phyloP scores from a whole-genome alignment of 1,140 invertebrate genomes.

The Scaptomyza graminum region DNA sequence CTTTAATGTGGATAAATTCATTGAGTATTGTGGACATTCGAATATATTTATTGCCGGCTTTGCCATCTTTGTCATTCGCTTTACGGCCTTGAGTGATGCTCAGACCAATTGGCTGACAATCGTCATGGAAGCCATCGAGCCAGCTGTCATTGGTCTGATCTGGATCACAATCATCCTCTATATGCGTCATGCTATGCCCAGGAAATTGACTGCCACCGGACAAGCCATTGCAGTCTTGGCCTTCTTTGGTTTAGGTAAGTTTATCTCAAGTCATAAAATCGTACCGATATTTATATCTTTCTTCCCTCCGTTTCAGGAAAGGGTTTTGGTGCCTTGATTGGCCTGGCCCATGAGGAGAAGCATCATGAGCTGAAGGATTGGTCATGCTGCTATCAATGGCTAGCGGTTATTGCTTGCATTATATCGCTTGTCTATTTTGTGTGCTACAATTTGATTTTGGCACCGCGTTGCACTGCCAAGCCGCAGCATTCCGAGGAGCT shows the following conservation, averaged over 20 bases:
- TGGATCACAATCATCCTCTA: constrained; percentile 93
- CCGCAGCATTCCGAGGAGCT: constrained; percentile 85
- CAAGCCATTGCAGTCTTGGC: constrained; percentile 92
- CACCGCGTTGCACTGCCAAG: constrained; percentile 88
- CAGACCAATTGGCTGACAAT: constrained; percentile 87
- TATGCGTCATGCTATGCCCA: constrained; percentile 91
- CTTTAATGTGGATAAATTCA: constrained; percentile 91
- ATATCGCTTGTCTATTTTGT: constrained; percentile 88
- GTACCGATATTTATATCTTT: not conserved
- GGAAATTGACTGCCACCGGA: constrained; percentile 91
- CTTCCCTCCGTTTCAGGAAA: constrained; percentile 85
- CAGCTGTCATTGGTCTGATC: constrained; percentile 92
- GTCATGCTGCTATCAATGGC: constrained; percentile 85
- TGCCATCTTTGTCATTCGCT: constrained; percentile 91
- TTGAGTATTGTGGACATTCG: constrained; percentile 93
- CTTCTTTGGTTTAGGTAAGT: constrained; percentile 90
- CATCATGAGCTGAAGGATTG: constrained; percentile 54
- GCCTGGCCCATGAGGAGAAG: constrained; percentile 85
- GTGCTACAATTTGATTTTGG: constrained; percentile 89
- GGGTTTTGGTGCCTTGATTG: constrained; percentile 87
- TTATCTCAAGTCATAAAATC: not conserved
- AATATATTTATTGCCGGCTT: constrained; percentile 92
- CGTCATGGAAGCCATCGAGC: constrained; percentile 90
- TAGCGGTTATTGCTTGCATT: constrained; percentile 87
- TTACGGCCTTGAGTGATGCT: constrained; percentile 88